Evolutionary conservation across 2,113 vertebrate genomes (phyloP).

Genomic region (Suricata suricatta): DNA sequence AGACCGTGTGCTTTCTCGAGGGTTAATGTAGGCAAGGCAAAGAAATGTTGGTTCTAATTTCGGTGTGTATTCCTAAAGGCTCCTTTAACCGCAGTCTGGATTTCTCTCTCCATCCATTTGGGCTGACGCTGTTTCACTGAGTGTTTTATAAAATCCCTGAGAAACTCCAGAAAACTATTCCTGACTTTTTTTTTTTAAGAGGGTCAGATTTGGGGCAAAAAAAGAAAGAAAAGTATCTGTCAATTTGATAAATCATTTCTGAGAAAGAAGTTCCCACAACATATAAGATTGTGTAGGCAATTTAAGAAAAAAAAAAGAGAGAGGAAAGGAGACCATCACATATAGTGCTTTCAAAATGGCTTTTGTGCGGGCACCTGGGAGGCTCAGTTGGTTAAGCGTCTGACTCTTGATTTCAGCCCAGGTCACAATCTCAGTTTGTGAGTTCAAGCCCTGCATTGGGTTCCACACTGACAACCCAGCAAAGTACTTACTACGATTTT

Average conservation of each 20-base stretch:
- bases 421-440: neutral
- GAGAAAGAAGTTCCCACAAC: neutral
- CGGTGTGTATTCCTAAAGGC: neutral
- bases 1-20: neutral
- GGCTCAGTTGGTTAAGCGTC: neutral
- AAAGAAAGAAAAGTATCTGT: neutral
- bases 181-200: neutral
- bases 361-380: neutral
- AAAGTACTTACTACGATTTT: neutral
- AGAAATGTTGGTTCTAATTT: neutral
- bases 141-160: conserved; percentile 4
- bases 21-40: neutral
- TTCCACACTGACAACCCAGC: neutral
- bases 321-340: neutral
- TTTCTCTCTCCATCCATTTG: neutral
- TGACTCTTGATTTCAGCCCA: neutral
- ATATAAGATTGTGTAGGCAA: neutral
- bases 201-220: neutral
- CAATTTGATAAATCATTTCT: conserved; percentile 10
- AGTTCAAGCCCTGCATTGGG: neutral
- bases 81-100: neutral
- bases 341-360: neutral
- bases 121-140: neutral
- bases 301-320: neutral
- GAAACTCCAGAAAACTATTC: neutral